Conservation (phyloP, 92 coral and sea anemone genomes). For the Pocillopora grandis region DNA sequence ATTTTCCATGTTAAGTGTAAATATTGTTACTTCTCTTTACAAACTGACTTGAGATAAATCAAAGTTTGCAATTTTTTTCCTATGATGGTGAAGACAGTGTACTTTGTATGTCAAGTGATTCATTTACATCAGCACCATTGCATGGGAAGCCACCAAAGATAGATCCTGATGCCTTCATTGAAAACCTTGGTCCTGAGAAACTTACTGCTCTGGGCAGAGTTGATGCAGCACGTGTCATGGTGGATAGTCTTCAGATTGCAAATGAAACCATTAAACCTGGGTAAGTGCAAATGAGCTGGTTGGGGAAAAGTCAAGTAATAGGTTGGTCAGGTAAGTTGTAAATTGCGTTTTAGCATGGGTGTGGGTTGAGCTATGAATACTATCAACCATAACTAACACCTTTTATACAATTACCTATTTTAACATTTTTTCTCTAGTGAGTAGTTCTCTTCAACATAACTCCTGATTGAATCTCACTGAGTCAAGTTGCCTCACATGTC, state of each 20-base stretch:
- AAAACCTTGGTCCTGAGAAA: slow-evolving; percentile 84
- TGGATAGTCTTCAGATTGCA: slow-evolving; percentile 59
- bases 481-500: too few species aligned
- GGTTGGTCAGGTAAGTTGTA: too few species aligned
- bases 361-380: too few species aligned
- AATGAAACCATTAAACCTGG: slow-evolving; percentile 39
- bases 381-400: too few species aligned
- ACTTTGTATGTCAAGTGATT: background rate
- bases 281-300: slow-evolving; percentile 17
- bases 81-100: slow-evolving; percentile 12
- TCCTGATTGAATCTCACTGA: too few species aligned
- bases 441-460: too few species aligned
- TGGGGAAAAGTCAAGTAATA: too few species aligned
- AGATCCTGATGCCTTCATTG: slow-evolving; percentile 49
- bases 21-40: background rate
- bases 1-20: too few species aligned
- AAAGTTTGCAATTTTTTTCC: background rate
- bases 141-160: background rate
- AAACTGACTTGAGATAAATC: background rate
- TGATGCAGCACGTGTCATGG: slow-evolving; percentile 81
- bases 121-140: slow-evolving; percentile 16
- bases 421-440: too few species aligned
- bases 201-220: slow-evolving; percentile 89
- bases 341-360: too few species aligned
- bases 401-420: too few species aligned